A percentile compares a stretch with the other conserved stretches of the same genome.
phyloP scores from a whole-genome alignment of 1,140 invertebrate species.

The Ceratina australensis region DNA sequence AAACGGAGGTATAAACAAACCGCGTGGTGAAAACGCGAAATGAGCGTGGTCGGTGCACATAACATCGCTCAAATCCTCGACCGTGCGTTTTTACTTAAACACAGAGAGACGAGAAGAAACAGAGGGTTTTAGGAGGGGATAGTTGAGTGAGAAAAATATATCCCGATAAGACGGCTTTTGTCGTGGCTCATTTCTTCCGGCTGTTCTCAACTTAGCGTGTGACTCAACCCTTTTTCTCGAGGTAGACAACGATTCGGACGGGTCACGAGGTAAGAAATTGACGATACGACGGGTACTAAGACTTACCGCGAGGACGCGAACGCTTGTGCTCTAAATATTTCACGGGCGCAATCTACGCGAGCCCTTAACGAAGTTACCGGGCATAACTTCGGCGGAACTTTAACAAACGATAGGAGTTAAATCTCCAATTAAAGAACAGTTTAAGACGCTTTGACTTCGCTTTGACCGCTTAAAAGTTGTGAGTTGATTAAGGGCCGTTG shows the following conservation, averaged over 20 bases:
- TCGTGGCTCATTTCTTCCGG: too few species aligned
- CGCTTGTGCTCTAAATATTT: neutral
- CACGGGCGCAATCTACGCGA: neutral
- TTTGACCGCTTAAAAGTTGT: neutral
- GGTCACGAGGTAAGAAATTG: too few species aligned
- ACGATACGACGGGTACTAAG: neutral
- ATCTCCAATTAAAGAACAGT: conserved; percentile 2
- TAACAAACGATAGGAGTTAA: conserved; percentile 2
- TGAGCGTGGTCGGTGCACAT: neutral
- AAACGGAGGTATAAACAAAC: conserved; percentile 3
- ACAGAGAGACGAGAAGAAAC: neutral
- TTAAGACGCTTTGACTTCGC: neutral
- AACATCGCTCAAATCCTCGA: neutral
- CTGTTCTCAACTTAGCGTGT: neutral
- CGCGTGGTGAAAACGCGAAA: neutral
- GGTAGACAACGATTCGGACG: neutral
- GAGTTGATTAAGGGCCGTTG: neutral
- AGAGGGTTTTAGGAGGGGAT: neutral
- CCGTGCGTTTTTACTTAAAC: neutral
- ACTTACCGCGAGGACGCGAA: neutral
- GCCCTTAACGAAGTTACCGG: conserved; percentile 1
- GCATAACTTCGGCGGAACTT: neutral
- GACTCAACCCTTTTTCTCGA: neutral
- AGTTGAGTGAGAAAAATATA: conserved; percentile 1
- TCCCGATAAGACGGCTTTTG: neutral